These are phyloP conservation scores for Conger conger DNA, from an alignment of 2,113 vertebrate species.

Conservation along the genomic window DNA sequence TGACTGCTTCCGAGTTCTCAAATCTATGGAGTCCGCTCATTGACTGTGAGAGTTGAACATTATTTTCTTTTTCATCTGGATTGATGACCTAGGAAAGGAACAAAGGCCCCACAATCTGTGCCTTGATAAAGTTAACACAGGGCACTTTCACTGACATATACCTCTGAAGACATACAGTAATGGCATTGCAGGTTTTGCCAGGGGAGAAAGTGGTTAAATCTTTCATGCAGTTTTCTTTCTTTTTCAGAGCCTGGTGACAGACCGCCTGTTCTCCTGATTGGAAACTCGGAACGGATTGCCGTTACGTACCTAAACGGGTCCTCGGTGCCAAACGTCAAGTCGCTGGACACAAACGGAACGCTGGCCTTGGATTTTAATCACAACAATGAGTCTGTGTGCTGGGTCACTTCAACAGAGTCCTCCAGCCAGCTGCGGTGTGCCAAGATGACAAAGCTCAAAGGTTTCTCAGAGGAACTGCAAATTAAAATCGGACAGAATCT, in stretches of 20 bases:
- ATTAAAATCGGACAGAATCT: constrained; percentile 71
- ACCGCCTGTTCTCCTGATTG: constrained; percentile 72
- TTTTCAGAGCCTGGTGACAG: constrained; percentile 74
- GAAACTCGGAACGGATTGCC: constrained; percentile 67
- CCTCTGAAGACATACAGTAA: too few relatives aligned
- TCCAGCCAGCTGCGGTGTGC: constrained; percentile 73
- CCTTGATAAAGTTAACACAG: too few relatives aligned
- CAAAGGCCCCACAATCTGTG: too few relatives aligned
- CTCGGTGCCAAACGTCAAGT: constrained; percentile 46
- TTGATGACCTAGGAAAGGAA: too few relatives aligned
- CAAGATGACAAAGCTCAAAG: constrained; percentile 59
- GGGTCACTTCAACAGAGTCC: constrained; percentile 71
- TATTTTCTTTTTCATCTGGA: too few relatives aligned
- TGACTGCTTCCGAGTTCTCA: too few relatives aligned
- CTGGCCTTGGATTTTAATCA: constrained; percentile 73
- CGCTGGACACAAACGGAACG: constrained; percentile 65
- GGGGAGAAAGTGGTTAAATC: not conserved
- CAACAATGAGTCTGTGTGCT: constrained; percentile 72
- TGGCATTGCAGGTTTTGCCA: too few relatives aligned
- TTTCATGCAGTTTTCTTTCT: not conserved
- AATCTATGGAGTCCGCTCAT: too few relatives aligned
- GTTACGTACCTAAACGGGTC: constrained; percentile 74
- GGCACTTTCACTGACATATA: too few relatives aligned
- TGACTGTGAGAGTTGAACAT: too few relatives aligned
- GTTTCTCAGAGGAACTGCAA: constrained; percentile 61